Conservation (phyloP, 2,888 invertebrate species). For the Argyresthia albistria region DNA sequence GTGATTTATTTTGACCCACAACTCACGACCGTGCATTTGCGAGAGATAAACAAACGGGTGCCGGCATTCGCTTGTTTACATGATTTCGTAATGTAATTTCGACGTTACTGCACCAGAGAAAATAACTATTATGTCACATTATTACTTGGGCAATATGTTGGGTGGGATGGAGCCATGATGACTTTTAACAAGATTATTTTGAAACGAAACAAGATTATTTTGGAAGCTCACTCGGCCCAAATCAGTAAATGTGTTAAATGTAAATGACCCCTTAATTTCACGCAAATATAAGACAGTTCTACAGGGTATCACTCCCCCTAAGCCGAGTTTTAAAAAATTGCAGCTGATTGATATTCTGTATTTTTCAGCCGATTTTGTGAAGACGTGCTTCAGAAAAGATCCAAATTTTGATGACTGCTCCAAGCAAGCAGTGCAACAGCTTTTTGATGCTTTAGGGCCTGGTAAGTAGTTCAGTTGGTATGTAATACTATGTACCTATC, state of each 20-base stretch:
- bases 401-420: conserved; percentile 78
- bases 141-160: neutral
- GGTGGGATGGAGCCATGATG: neutral
- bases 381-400: conserved; percentile 76
- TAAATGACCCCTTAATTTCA: too few relatives aligned
- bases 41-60: conserved; percentile 1
- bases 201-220: too few relatives aligned
- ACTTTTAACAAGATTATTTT: neutral
- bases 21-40: neutral
- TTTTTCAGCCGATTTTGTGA: conserved; percentile 77
- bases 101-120: neutral
- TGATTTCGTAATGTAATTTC: conserved; percentile 1
- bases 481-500: too few relatives aligned
- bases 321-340: too few relatives aligned
- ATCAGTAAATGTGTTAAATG: too few relatives aligned
- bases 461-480: conserved; percentile 31
- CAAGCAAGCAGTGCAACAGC: conserved; percentile 75
- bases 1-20: neutral
- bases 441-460: conserved; percentile 75
- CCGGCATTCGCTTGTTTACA: neutral
- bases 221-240: too few relatives aligned
- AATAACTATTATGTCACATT: conserved; percentile 1
- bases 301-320: too few relatives aligned
- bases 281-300: too few relatives aligned
- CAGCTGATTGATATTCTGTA: neutral